Percentiles rank a stretch among this genome's conserved stretches.
Evolutionary conservation across 2,888 invertebrate genomes (phyloP).

Genomic region (Brachylomia viminalis): DNA sequence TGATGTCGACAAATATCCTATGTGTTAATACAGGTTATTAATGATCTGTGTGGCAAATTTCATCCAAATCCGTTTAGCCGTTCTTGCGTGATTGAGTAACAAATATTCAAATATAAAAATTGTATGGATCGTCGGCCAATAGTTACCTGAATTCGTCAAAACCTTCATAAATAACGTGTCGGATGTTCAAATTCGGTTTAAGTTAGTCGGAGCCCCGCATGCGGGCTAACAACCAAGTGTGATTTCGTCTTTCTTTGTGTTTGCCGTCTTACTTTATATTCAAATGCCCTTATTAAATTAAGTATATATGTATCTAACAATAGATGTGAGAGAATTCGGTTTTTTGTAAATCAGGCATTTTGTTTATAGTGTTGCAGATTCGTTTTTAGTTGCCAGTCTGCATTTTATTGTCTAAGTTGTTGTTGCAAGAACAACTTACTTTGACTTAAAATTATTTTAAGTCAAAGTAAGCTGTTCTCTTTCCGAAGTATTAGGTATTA

Average conservation of each 20-base stretch:
- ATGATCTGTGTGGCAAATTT: too few relatives aligned
- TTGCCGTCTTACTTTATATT: constrained; percentile 17
- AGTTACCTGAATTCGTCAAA: not conserved
- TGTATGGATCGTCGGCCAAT: not conserved
- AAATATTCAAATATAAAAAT: not conserved
- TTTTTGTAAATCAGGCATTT: constrained; percentile 22
- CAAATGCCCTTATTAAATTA: constrained; percentile 23
- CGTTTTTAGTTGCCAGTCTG: constrained; percentile 23
- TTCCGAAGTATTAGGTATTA: not conserved
- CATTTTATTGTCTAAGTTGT: not conserved
- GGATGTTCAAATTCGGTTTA: not conserved
- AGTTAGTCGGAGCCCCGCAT: not conserved
- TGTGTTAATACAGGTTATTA: too few relatives aligned
- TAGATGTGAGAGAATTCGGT: constrained; percentile 21
- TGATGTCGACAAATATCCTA: too few relatives aligned
- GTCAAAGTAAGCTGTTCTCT: not conserved
- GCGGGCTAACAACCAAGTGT: not conserved
- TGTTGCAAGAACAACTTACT: too few relatives aligned
- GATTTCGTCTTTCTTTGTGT: constrained; percentile 8
- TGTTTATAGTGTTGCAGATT: not conserved
- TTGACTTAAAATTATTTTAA: too few relatives aligned
- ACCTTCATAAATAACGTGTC: not conserved
- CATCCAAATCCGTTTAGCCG: too few relatives aligned
- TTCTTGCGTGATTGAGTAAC: too few relatives aligned
- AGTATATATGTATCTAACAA: constrained; percentile 28